Evolutionary conservation across 64 coral and sea anemone genomes (phyloP), one percentile per base, ranked within the genome.

Genomic region (Montipora efflorescens): DNA sequence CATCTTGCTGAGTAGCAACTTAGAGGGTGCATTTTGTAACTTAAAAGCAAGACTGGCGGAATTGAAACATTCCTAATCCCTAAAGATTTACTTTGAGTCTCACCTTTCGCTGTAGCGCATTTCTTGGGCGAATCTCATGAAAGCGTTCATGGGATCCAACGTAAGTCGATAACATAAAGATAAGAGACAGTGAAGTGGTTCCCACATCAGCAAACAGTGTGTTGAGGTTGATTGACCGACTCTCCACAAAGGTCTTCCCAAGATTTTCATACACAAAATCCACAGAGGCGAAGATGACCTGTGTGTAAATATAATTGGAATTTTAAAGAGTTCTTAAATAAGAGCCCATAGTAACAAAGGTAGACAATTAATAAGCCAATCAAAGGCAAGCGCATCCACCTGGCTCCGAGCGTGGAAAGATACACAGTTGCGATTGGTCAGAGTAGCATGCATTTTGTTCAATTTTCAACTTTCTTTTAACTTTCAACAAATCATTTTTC

Each of bases 121-220:
- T 59, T 98, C 96, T 44, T 73, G 87, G 20, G 96, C 96, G 67
- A 95, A 98, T 18, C 96, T 93, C 8, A 98, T 88, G 88, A 98
- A 98, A 15, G 96, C 96, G 68, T 98, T 98, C 96, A 98, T 98
- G 8, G 96, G 96, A 83, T 98, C 96, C 8, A 94, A 98, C 6
- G 94, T 94, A n/a, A 78, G 96, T 98, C 14, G 94, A 95, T 2
- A 98, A 82, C n/a, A 98, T 95, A 43, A 98, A 98, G 10, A 98
- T 95, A 21, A 98, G 94, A n/a, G 97, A 94, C 1, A 36, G 36
- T 36, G 92, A 95, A 3, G 89, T 91, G 47, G 94, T 72, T 2
- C 94, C 87, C 75, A 98, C 91, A 67, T 98, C 90, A n/a, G 92
- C 91, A 68, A 93, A 98, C 46, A 98, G 89, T 5, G 91, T 81